phyloP scores from a whole-genome alignment of 2,797 vertebrate genomes.

The Moxostoma hubbsi region DNA sequence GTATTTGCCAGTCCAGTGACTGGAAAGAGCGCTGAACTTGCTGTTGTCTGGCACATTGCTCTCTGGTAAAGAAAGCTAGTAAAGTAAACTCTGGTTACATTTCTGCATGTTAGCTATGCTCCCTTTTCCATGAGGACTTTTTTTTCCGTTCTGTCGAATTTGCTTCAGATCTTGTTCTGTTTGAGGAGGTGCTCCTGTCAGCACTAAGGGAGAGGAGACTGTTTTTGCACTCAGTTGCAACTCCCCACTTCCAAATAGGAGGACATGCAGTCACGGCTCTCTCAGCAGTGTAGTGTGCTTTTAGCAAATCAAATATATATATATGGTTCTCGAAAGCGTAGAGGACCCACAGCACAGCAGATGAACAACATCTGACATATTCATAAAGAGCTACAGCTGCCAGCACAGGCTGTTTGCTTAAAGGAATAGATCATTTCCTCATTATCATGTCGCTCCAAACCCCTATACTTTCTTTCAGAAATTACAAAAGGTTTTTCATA shows the following conservation, averaged over 20 bases:
- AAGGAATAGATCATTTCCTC: background rate
- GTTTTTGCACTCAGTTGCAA: conserved; percentile 20
- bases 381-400: background rate
- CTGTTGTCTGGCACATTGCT: conserved; percentile 22
- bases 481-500: too few relatives aligned
- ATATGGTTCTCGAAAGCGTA: conserved; percentile 40
- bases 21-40: conserved; percentile 23
- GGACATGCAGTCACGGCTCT: conserved; percentile 4
- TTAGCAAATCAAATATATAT: conserved; percentile 52
- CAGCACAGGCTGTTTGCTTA: background rate
- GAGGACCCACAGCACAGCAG: background rate
- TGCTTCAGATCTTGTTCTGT: conserved; percentile 57
- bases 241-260: background rate
- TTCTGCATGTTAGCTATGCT: conserved; percentile 60
- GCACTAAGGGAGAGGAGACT: conserved; percentile 40
- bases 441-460: background rate
- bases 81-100: conserved; percentile 60
- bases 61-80: conserved; percentile 11
- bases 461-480: background rate
- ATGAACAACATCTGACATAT: background rate
- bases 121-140: conserved; percentile 39
- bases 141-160: conserved; percentile 53
- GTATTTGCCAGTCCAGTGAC: conserved; percentile 21
- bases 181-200: conserved; percentile 56
- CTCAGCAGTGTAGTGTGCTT: background rate